Conservation (phyloP, 1,140 invertebrate genomes). For the Babylonia areolata region DNA sequence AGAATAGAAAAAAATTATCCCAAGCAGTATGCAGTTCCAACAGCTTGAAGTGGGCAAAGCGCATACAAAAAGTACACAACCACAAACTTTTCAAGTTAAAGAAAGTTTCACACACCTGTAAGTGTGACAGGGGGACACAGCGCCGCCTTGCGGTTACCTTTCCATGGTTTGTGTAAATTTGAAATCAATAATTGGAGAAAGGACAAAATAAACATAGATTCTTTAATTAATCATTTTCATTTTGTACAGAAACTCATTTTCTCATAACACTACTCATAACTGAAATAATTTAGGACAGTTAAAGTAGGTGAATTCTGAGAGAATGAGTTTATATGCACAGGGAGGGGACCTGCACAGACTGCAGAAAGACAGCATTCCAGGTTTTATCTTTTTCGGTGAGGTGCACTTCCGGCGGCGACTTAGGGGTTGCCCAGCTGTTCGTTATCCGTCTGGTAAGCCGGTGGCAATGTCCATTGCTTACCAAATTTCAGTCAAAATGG, state of each 20-base stretch:
- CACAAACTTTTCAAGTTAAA: too few relatives aligned
- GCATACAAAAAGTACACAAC: neutral
- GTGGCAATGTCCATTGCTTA: neutral
- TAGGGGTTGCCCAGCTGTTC: neutral
- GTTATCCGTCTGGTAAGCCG: neutral
- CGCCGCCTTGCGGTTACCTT: constrained; percentile 26
- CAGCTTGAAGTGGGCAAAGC: neutral
- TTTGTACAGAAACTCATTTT: too few relatives aligned
- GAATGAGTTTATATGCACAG: too few relatives aligned
- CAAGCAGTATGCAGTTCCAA: neutral
- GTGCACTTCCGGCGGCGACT: neutral
- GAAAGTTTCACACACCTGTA: too few relatives aligned
- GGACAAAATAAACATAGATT: neutral
- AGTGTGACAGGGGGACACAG: neutral
- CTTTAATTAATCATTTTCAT: too few relatives aligned
- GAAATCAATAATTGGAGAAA: neutral
- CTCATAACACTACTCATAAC: too few relatives aligned
- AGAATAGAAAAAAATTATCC: neutral
- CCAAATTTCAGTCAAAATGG: neutral
- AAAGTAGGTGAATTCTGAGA: too few relatives aligned
- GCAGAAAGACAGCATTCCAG: neutral
- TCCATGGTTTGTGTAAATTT: neutral
- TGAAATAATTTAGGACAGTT: too few relatives aligned
- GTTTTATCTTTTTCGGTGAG: neutral
- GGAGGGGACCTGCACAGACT: neutral